phyloP scores from a whole-genome alignment of 23 tunicate genomes.

The Trididemnum clinides region DNA sequence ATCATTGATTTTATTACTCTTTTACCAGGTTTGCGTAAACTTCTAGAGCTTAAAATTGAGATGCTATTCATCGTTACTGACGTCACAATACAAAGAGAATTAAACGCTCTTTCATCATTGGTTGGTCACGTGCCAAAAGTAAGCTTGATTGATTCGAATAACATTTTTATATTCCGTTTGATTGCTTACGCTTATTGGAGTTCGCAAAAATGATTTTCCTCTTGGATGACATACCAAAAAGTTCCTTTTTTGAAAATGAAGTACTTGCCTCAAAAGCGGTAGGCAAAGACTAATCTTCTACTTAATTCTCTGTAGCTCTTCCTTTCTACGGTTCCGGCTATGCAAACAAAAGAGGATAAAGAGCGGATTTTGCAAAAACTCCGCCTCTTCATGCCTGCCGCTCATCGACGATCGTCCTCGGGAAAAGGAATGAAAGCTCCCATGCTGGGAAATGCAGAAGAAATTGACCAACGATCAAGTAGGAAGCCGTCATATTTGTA shows the following conservation, averaged over 20 bases:
- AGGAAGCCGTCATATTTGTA: no score
- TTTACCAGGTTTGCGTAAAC: slow-evolving; percentile 74
- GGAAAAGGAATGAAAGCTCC: slow-evolving; percentile 69
- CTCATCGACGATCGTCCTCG: background rate
- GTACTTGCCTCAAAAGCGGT: no score
- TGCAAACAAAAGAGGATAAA: slow-evolving; percentile 40
- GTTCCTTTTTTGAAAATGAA: no score
- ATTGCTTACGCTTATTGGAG: no score
- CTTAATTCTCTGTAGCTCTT: background rate
- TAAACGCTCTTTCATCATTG: slow-evolving; percentile 38
- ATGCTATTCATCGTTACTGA: slow-evolving; percentile 76
- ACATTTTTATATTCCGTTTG: no score
- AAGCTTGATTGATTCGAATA: no score
- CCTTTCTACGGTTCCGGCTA: slow-evolving; percentile 26
- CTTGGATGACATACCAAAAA: no score
- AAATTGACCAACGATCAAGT: slow-evolving; percentile 52
- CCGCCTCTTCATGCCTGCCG: slow-evolving; percentile 44
- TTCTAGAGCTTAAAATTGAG: slow-evolving; percentile 65
- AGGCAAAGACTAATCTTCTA: no score
- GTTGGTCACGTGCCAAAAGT: slow-evolving; percentile 79
- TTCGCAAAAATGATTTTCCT: no score
- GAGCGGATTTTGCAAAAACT: slow-evolving; percentile 33
- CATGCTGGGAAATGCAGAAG: slow-evolving; percentile 80
- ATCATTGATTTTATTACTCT: no score
- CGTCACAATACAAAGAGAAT: slow-evolving; percentile 53